Conservation (phyloP, 2,888 invertebrate species). For the Julus scanicus region DNA sequence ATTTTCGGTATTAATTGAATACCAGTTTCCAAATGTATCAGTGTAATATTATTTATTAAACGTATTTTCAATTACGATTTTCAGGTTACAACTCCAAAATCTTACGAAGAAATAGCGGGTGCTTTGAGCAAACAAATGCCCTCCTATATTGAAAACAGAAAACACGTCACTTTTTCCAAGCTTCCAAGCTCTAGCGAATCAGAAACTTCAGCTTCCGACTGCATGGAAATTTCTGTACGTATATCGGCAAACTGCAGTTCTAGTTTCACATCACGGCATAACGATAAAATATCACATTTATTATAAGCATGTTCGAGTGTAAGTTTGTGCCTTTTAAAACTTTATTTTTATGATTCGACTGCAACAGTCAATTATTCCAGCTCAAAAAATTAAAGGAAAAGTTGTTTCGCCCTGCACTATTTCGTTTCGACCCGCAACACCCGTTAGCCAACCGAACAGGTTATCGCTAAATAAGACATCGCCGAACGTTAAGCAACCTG, state of each 20-base stretch:
- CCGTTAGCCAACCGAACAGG: background rate
- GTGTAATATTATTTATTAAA: background rate
- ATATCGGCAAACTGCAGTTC: background rate
- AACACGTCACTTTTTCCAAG: slow-evolving; percentile 1
- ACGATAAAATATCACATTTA: too few relatives aligned
- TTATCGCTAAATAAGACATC: background rate
- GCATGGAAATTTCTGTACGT: background rate
- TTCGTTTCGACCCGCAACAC: background rate
- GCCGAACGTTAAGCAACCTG: background rate
- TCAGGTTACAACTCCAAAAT: background rate
- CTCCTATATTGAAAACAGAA: background rate
- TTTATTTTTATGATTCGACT: background rate
- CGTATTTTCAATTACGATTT: background rate
- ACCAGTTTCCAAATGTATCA: too few relatives aligned
- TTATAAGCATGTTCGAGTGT: too few relatives aligned
- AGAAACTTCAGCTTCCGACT: slow-evolving; percentile 11
- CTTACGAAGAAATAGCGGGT: background rate
- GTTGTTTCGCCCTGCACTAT: background rate
- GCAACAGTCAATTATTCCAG: slow-evolving; percentile 2
- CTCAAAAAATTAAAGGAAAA: background rate
- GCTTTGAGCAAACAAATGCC: background rate
- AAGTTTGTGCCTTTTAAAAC: too few relatives aligned
- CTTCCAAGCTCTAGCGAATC: slow-evolving; percentile 8
- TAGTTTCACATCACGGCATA: too few relatives aligned
- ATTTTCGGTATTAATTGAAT: background rate